A percentile compares a stretch with the other conserved stretches of the same genome.
Evolutionary conservation across 2,888 invertebrate genomes (phyloP).

Genomic region (Linnaemya tessellans): DNA sequence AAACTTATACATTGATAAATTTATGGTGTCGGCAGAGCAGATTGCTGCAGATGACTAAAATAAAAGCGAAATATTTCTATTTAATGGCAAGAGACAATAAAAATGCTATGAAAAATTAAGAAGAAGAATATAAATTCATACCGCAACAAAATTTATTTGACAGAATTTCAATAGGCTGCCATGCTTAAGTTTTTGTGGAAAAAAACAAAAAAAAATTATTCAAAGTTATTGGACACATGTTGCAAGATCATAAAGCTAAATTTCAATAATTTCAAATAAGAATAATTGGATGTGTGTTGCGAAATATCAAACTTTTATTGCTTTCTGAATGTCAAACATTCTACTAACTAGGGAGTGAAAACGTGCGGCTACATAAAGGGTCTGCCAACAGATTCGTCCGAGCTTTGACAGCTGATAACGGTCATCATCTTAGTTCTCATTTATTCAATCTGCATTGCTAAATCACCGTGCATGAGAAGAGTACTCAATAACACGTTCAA

Average conservation of each 20-base stretch:
- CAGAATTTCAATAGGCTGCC: constrained; percentile 18
- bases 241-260: constrained; percentile 9
- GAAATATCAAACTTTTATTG: too few species aligned
- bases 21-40: constrained; percentile 25
- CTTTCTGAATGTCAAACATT: too few species aligned
- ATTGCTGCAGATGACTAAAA: constrained; percentile 21
- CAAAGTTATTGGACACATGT: constrained; percentile 14
- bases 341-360: too few species aligned
- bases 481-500: too few species aligned
- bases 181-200: background rate
- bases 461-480: too few species aligned
- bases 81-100: constrained; percentile 31
- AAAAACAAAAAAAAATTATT: constrained; percentile 43
- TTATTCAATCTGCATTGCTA: too few species aligned
- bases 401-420: too few species aligned
- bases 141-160: constrained; percentile 24
- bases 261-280: background rate
- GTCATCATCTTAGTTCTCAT: too few species aligned
- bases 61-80: constrained; percentile 46
- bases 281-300: background rate
- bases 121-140: background rate
- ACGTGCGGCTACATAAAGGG: too few species aligned
- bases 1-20: constrained; percentile 39
- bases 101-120: constrained; percentile 1
- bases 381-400: too few species aligned